Evolutionary conservation across 2,888 invertebrate genomes (phyloP).

Genomic region (Imbricaverruca yamaguchii): DNA sequence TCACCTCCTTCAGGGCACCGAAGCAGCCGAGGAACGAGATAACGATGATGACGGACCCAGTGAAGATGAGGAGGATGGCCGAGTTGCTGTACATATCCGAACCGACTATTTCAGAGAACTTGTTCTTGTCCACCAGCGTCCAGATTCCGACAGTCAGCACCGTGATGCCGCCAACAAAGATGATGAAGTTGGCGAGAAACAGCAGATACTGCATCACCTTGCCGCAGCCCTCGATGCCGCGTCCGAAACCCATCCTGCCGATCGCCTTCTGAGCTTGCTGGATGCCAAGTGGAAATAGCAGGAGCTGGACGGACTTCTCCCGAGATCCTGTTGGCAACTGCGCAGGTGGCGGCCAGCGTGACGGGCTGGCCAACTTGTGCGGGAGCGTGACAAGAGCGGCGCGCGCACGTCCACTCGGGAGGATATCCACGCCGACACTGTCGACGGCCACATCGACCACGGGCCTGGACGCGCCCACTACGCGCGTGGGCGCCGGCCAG

Average conservation of each 20-base stretch:
- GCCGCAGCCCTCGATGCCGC: constrained; percentile 72
- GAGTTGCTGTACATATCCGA: constrained; percentile 81
- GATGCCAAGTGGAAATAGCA: too few relatives aligned
- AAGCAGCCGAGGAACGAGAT: constrained; percentile 85
- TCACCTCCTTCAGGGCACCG: constrained; percentile 88
- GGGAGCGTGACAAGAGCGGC: too few relatives aligned
- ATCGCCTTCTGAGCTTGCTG: too few relatives aligned
- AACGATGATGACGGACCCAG: constrained; percentile 70
- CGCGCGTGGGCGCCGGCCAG: too few relatives aligned
- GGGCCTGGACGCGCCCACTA: too few relatives aligned
- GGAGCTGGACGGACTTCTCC: too few relatives aligned
- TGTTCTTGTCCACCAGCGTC: constrained; percentile 75
- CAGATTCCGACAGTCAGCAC: constrained; percentile 74
- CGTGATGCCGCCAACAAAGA: constrained; percentile 68
- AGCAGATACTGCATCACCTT: constrained; percentile 78
- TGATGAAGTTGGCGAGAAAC: constrained; percentile 72
- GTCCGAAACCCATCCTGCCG: constrained; percentile 8
- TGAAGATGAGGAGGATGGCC: constrained; percentile 71
- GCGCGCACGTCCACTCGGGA: too few relatives aligned
- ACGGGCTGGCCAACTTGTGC: too few relatives aligned
- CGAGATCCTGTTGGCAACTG: too few relatives aligned
- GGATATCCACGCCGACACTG: too few relatives aligned
- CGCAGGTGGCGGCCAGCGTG: too few relatives aligned
- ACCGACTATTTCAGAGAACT: constrained; percentile 73
- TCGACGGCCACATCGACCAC: too few relatives aligned